Evolutionary conservation across 1,140 invertebrate species (phyloP).

Genomic region (Pinna nobilis): DNA sequence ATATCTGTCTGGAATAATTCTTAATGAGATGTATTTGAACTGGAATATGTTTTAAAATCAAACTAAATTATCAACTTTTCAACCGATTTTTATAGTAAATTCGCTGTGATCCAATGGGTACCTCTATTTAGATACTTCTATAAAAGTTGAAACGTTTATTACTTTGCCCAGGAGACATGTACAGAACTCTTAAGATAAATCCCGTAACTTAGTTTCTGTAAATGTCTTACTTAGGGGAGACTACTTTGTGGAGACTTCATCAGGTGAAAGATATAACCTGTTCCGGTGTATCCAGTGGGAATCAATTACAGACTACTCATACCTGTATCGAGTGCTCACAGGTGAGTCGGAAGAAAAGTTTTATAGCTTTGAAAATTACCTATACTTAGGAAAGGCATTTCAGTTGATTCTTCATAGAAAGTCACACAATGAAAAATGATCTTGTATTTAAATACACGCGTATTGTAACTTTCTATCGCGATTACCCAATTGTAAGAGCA

Average conservation of each 20-base stretch:
- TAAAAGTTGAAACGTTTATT: not conserved
- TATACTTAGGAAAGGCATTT: too few species aligned
- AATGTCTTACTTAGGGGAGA: slow-evolving; percentile 15
- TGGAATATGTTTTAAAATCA: not conserved
- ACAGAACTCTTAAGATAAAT: too few species aligned
- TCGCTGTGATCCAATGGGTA: not conserved
- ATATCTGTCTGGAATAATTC: not conserved
- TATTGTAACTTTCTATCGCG: too few species aligned
- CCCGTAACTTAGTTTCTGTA: too few species aligned
- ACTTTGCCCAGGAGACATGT: too few species aligned
- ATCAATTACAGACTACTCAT: slow-evolving; percentile 4
- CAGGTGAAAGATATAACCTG: not conserved
- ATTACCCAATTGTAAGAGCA: too few species aligned
- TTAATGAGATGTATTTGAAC: not conserved
- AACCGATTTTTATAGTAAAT: not conserved
- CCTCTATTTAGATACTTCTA: not conserved
- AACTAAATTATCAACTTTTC: not conserved
- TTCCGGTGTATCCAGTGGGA: slow-evolving; percentile 14
- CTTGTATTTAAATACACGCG: too few species aligned
- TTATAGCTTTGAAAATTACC: too few species aligned
- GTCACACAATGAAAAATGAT: too few species aligned
- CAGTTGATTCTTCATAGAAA: too few species aligned
- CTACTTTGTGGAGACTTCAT: not conserved
- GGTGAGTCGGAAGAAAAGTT: too few species aligned
- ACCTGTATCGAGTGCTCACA: too few species aligned